These are phyloP conservation scores for Pangasius macronema DNA, from an alignment of 2,797 vertebrate genomes.

Conservation along the genomic window DNA sequence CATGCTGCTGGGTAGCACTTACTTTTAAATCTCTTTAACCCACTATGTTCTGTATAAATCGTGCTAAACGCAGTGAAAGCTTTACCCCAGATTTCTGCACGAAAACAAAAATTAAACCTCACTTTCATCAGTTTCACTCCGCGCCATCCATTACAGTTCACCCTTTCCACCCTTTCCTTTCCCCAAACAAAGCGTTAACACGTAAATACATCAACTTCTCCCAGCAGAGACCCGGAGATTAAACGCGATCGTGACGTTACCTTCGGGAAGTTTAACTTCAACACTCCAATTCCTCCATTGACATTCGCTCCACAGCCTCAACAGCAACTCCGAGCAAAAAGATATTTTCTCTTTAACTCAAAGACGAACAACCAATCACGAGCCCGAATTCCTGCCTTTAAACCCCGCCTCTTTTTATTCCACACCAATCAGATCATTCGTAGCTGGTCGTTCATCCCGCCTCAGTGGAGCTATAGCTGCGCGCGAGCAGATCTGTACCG, in stretches of 20 bases:
- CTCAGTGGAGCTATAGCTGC: neutral
- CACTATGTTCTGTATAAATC: neutral
- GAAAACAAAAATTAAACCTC: neutral
- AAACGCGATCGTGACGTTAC: neutral
- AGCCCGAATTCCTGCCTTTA: neutral
- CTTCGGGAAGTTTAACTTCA: constrained; percentile 12
- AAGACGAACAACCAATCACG: constrained; percentile 42
- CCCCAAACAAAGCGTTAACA: neutral
- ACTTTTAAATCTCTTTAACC: neutral
- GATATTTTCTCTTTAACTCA: neutral
- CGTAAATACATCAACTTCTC: no score
- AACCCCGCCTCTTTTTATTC: neutral
- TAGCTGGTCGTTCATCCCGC: neutral
- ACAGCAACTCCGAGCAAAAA: neutral
- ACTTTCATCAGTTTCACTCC: neutral
- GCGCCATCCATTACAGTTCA: neutral
- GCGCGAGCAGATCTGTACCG: neutral
- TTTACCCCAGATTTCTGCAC: neutral
- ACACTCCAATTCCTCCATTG: constrained; percentile 45
- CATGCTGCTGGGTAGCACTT: neutral
- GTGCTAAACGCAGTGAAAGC: no score
- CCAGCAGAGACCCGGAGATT: neutral
- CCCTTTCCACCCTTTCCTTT: neutral
- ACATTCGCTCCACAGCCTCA: constrained; percentile 16
- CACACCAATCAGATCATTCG: constrained; percentile 39